Base-by-base conservation (phyloP, 2,888 invertebrate species). In the Lasioglossum leucozonium region DNA sequence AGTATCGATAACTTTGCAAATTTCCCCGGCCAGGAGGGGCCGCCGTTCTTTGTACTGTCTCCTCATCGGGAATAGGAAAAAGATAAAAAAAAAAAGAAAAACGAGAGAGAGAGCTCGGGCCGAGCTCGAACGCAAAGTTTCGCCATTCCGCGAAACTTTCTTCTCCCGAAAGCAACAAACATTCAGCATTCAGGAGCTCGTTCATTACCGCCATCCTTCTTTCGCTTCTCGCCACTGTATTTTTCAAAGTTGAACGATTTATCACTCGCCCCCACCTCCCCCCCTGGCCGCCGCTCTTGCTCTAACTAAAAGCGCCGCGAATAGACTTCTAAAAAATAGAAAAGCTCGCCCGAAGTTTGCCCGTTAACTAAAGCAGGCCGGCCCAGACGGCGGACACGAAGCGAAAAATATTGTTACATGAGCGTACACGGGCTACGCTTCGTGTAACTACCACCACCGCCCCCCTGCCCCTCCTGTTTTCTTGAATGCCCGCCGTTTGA, bases 321-420 rank as follows among this genome's bases (percentile, higher is more conserved):
- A 77, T 74, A 77, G 77, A 77, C 79, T 72, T 47, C 40, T 86
- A 81, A 88, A 87, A 90, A 81, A 90, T 90, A 80, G 58, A 79
- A 72, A 58, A 85, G 81, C 77, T 37, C 37, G 37, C 75, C 80
- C 77, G 67, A 89, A 90, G 84, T 90, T 90, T 75, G 79, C 79
- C 82, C 86, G 89, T 89, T 89, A 90, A 85, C 88, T 82, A 81
- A 77, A 84, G 65, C 75, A 58, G 55, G 75, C 67, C 51, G 44
- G 58, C 34, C 34, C 77, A 55, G 78, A 51, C 75, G 78, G 71
- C 62, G 77, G 40, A 81, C 89, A 82, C 77, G 62, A 69, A 73
- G 77, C 67, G 90, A 89, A 77, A 89, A 88, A 90, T 90, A 89
- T 84, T 76, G 86, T 88, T 84, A 83, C 79, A 75, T 73, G 75